A percentile compares a stretch with the other conserved stretches of the same genome.
These are phyloP conservation scores for Bombus terrestris DNA, from an alignment of 1,140 invertebrate species.

Conservation along the genomic window DNA sequence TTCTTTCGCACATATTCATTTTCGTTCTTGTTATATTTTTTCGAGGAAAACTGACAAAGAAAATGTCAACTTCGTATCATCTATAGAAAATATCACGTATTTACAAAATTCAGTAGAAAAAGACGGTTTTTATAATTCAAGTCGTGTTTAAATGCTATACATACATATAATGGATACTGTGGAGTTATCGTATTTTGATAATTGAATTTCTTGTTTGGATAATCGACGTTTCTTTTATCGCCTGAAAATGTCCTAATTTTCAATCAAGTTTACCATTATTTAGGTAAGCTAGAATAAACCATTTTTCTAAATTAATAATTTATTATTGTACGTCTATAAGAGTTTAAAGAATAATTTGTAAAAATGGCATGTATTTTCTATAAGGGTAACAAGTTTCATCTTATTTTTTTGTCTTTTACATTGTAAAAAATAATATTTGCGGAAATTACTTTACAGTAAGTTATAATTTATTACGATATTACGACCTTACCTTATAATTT, in stretches of 20 bases:
- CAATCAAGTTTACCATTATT: background rate
- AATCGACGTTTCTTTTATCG: constrained; percentile 34
- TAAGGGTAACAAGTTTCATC: background rate
- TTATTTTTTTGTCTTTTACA: background rate
- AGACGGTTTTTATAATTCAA: background rate
- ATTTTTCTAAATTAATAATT: background rate
- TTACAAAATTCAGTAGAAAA: background rate
- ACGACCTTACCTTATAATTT: background rate
- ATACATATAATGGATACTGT: background rate
- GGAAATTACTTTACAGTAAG: constrained; percentile 2
- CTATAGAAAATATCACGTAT: background rate
- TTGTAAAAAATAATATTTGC: background rate
- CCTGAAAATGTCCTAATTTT: background rate
- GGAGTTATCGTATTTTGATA: background rate
- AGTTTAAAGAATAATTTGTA: background rate
- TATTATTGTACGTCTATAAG: background rate
- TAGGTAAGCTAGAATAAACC: background rate
- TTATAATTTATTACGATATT: constrained; percentile 19
- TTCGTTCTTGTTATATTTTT: background rate
- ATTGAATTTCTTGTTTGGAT: constrained; percentile 28
- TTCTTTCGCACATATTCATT: background rate
- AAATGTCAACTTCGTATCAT: background rate
- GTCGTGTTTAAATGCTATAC: background rate
- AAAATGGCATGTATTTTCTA: background rate
- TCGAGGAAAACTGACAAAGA: too few species aligned